These are phyloP conservation scores for Diachrysia chrysitis DNA, from an alignment of 2,888 invertebrate genomes.

Conservation along the genomic window DNA sequence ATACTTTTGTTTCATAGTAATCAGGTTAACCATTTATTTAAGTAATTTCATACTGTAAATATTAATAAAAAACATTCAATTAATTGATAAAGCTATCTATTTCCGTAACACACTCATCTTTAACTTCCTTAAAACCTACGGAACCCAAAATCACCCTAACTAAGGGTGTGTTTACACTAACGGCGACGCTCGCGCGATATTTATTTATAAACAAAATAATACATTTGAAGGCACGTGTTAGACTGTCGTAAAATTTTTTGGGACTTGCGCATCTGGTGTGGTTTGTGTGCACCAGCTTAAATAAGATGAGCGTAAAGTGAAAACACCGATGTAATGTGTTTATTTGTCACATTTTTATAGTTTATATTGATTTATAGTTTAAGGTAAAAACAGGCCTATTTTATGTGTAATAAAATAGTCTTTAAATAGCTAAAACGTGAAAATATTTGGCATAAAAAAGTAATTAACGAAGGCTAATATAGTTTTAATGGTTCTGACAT, in stretches of 20 bases:
- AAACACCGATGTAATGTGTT: slow-evolving; percentile 49
- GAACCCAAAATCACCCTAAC: slow-evolving; percentile 62
- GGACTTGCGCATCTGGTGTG: slow-evolving; percentile 82
- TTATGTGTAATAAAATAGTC: slow-evolving; percentile 53
- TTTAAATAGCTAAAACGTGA: slow-evolving; percentile 35
- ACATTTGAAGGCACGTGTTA: slow-evolving; percentile 79
- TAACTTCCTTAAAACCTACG: slow-evolving; percentile 10
- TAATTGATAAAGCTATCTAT: no score
- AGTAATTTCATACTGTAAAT: no score
- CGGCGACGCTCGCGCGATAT: slow-evolving; percentile 75
- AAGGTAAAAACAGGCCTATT: slow-evolving; percentile 53
- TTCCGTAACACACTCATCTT: no score
- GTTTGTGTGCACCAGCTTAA: slow-evolving; percentile 65
- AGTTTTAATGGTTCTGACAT: slow-evolving; percentile 19
- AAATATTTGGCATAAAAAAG: slow-evolving; percentile 47
- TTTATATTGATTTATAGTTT: slow-evolving; percentile 54
- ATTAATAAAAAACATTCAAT: no score
- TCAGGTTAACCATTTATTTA: no score
- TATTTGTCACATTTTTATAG: slow-evolving; percentile 60
- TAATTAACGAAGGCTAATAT: slow-evolving; percentile 43
- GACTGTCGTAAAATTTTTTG: slow-evolving; percentile 81
- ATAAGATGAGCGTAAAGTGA: slow-evolving; percentile 45
- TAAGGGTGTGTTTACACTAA: slow-evolving; percentile 83
- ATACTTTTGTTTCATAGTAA: no score
- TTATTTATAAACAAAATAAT: slow-evolving; percentile 84